A percentile compares a stretch with the other conserved stretches of the same genome.
phyloP scores from a whole-genome alignment of 2,797 vertebrate species.

The Trachops cirrhosus region DNA sequence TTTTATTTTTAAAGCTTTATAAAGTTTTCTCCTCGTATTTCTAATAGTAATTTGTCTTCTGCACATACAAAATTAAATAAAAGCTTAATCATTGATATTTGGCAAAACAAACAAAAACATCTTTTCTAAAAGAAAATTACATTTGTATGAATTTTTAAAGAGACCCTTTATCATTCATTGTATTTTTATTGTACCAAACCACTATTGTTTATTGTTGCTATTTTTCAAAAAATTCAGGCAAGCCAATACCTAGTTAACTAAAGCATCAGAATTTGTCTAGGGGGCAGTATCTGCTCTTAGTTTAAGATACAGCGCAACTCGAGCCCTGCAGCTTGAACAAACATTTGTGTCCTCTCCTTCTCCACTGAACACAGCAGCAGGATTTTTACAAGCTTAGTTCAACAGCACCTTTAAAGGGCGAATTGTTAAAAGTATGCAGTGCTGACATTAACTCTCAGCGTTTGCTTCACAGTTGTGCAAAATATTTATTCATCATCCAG shows the following conservation, averaged over 20 bases:
- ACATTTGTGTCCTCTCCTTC: background rate
- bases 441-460: background rate
- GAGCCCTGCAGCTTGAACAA: background rate
- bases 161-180: background rate
- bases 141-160: slow-evolving; percentile 13
- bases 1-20: background rate
- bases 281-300: slow-evolving; percentile 67
- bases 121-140: background rate
- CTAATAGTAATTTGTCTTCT: slow-evolving; percentile 5
- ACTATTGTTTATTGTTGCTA: background rate
- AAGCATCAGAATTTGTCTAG: slow-evolving; percentile 60
- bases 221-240: slow-evolving; percentile 21
- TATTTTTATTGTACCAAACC: background rate
- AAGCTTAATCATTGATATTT: slow-evolving; percentile 7
- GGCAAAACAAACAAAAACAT: slow-evolving; percentile 36
- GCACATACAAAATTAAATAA: slow-evolving; percentile 43
- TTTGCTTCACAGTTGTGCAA: background rate
- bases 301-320: background rate
- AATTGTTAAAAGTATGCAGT: background rate
- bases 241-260: background rate
- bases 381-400: slow-evolving; percentile 20
- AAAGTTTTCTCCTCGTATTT: slow-evolving; percentile 3
- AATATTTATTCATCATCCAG: background rate
- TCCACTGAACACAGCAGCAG: background rate
- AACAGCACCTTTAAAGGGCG: background rate